Evolutionary conservation across 2,797 vertebrate genomes (phyloP), one percentile per base, ranked within the genome.

Genomic region (Coccyzus lansbergi): DNA sequence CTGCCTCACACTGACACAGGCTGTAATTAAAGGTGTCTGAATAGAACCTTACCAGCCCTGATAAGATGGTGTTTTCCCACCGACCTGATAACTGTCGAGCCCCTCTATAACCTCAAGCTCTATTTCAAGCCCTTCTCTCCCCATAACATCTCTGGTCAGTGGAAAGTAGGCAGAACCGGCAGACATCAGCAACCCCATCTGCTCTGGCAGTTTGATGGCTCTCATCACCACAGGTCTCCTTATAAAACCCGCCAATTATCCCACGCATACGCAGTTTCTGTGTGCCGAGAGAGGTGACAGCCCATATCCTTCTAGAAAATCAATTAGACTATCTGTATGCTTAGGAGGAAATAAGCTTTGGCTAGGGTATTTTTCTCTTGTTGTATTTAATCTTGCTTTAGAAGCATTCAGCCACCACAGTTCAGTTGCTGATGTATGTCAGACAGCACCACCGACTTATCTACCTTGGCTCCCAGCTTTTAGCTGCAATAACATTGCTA

Each of bases 131-230:
- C 29, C 59, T 85, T 58, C 46, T 31, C 33, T 81, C 52, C 44
- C 34, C 25, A 1, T 7, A 48, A 81, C 42, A 36, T 8, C 40
- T 25, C 67, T 55, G 83, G 77, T 58, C 87, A 69, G 64, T 1
- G 1, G 22, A 64, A 33, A 84, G 49, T 33, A 79, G 51, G 70
- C 49, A 89, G 38, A 60, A 63, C n/a, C 0, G 0, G 68, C 85
- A 92, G 90, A 88, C 80, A 96, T 88, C 80, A 88, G 40, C 48
- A 78, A 84, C 36, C n/a, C 74, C 86, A 93, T 92, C 91, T 91
- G 72, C 74, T 95, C 88, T 75, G 79, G 58, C 5, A 2, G 53
- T 80, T 77, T 83, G 72, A 87, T 78, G 58, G 58, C 74, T 86
- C 87, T 89, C 82, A 75, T 65, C 74, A 79, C 48, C 83, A 67